Base-by-base conservation (phyloP, 2,888 invertebrate species). In the Parasteatoda lunata region DNA sequence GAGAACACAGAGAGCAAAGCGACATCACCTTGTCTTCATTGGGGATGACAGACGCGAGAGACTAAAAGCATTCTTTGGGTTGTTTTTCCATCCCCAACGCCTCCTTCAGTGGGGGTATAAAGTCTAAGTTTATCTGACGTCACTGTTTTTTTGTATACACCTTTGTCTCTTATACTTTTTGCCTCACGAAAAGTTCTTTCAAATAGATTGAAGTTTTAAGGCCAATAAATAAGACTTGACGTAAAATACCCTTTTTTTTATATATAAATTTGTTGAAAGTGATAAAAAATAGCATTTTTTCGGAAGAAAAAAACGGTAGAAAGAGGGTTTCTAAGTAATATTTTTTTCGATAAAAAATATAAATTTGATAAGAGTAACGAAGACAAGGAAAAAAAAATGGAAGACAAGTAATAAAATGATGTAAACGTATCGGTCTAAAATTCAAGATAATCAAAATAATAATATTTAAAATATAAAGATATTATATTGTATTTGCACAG, bases 51-150 rank as follows among this genome's bases (percentile, higher is more conserved):
- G 82, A 49, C 69, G 52, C 54, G 68, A 72, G 86, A 72, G 77
- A 54, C 86, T 87, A 87, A 87, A 87, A 87, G 86, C 86, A 82
- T 87, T 82, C 77, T 77, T 87, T 77, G 80, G 80, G 85, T 70
- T 80, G 52, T 81, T 79, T 77, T 75, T 77, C 54, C 80, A 71
- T 66, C 80, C 85, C 65, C 70, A 80, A 77, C 85, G 77, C 59
- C 80, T 81, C 77, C 70, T 79, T 15, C 77, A 65, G 70, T 71
- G 49, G 52, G 77, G 68, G n/a, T 66, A n/a, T 30, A 30, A 65
- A 70, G 9, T 75, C 84, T 79, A 84, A 84, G 78, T 68, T 69
- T 65, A 68, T 84, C 84, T 68, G 84, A 78, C 84, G 73, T 75
- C 75, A 54, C 73, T 49, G n/a, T 72, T 48, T 77, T 82, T 82